phyloP scores from a whole-genome alignment of 2,888 invertebrate genomes.

The Lobophora halterata region DNA sequence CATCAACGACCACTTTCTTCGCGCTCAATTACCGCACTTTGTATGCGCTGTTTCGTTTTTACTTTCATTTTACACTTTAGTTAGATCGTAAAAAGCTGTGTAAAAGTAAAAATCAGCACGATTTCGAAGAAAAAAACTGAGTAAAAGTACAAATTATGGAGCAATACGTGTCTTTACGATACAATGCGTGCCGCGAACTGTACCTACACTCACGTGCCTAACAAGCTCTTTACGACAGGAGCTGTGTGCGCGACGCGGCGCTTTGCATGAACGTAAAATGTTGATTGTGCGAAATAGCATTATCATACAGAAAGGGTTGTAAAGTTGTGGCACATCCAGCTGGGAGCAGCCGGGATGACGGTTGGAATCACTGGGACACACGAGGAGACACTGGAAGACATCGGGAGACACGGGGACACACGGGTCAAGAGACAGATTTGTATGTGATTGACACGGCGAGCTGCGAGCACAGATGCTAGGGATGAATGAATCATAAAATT shows the following conservation, averaged over 20 bases:
- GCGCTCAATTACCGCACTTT: no score
- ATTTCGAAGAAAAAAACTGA: slow-evolving; percentile 7
- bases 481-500: no score
- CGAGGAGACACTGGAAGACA: no score
- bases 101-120: slow-evolving; percentile 2
- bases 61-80: no score
- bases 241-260: slow-evolving; percentile 21
- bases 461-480: no score
- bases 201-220: slow-evolving; percentile 11
- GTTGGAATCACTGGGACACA: no score
- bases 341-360: no score
- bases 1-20: no score
- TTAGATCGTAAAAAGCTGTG: background rate
- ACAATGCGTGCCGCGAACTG: slow-evolving; percentile 14
- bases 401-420: no score
- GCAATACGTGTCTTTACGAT: slow-evolving; percentile 23
- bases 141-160: slow-evolving; percentile 11
- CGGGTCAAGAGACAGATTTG: no score
- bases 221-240: slow-evolving; percentile 12
- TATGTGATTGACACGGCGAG: no score
- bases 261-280: slow-evolving; percentile 22
- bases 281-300: slow-evolving; percentile 28
- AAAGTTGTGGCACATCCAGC: slow-evolving; percentile 14
- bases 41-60: no score
- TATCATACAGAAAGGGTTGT: slow-evolving; percentile 26